Evolutionary conservation across 2,888 invertebrate genomes (phyloP), one percentile per base, ranked within the genome.

Genomic region (Ophion slaviceki): DNA sequence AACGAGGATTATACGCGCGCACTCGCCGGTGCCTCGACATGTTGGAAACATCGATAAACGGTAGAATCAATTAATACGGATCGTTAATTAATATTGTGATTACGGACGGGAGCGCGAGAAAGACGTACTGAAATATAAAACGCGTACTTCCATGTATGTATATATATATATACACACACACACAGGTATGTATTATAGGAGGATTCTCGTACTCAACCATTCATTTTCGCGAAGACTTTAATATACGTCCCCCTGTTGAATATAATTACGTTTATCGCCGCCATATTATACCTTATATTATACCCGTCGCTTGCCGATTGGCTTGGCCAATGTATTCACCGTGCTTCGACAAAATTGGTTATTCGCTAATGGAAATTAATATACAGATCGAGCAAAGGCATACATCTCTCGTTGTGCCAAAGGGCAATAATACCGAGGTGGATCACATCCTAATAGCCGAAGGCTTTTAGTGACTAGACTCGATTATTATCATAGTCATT

Each of bases 81-180:
- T 91, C 89, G 89, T 90, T 91, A 90, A 91, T 92, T 91, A 90
- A 90, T 91, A 90, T 89, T 91, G 90, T 89, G 91, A 92, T 92
- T 92, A 90, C 82, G 57, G 79, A 86, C 68, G 74, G 77, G 82
- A 64, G 71, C 86, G 66, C 84, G 86, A 74, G 80, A 45, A 66
- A 80, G 67, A 81, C 45, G 61, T 40, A 74, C 24, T 62, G 71
- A 70, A 80, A 71, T 71, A 64, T 71, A 71, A 64, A 64, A 17
- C n/a, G 17, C 20, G 10, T n/a, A 10, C 40, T 36, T 20, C 20
- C n/a, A 64, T 47, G 62, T 24, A 5, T 68, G 17, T 59, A 64
- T 45, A 20, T 40, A 71, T 32, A 24, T 45, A 3, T 59, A 57
- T 59, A 59, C 11, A 28, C 11, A 53, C 6, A 32, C 20, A 62